Conservation (phyloP, 2,888 invertebrate genomes). For the Philopedon plagiatum region DNA sequence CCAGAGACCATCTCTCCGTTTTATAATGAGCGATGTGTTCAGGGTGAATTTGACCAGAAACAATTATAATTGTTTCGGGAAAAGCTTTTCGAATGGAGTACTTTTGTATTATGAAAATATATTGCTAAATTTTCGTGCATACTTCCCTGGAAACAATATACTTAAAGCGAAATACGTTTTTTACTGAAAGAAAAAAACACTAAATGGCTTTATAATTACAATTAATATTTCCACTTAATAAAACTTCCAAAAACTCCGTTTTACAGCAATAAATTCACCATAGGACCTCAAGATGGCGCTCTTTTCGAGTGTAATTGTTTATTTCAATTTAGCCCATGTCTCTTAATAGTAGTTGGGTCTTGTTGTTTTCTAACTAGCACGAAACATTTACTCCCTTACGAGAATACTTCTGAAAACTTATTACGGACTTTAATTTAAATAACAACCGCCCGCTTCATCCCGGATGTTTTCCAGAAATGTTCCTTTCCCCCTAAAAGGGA, state of each 20-base stretch:
- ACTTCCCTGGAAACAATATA: too few relatives aligned
- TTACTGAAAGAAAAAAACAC: too few relatives aligned
- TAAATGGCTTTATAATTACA: neutral
- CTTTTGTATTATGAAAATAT: too few relatives aligned
- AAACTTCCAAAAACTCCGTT: slow-evolving; percentile 16
- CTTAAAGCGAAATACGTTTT: too few relatives aligned
- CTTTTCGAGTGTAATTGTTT: slow-evolving; percentile 59
- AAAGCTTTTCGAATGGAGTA: too few relatives aligned
- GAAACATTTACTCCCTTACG: slow-evolving; percentile 62
- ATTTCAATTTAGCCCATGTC: slow-evolving; percentile 62
- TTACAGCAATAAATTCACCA: slow-evolving; percentile 32
- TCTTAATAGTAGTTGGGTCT: slow-evolving; percentile 62
- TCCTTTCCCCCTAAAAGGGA: slow-evolving; percentile 35
- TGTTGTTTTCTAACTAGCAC: slow-evolving; percentile 59
- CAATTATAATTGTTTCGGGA: too few relatives aligned
- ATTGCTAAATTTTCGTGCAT: too few relatives aligned
- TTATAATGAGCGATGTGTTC: too few relatives aligned
- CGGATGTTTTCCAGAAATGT: slow-evolving; percentile 49
- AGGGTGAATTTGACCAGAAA: too few relatives aligned
- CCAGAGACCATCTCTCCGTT: too few relatives aligned
- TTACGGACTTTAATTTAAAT: slow-evolving; percentile 63
- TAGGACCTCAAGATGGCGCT: slow-evolving; percentile 25
- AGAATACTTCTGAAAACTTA: slow-evolving; percentile 62
- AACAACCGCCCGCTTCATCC: slow-evolving; percentile 55
- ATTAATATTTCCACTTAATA: slow-evolving; percentile 34